These are phyloP conservation scores for Pseudochirops corinnae DNA, from an alignment of 2,797 vertebrate genomes.

Conservation along the genomic window DNA sequence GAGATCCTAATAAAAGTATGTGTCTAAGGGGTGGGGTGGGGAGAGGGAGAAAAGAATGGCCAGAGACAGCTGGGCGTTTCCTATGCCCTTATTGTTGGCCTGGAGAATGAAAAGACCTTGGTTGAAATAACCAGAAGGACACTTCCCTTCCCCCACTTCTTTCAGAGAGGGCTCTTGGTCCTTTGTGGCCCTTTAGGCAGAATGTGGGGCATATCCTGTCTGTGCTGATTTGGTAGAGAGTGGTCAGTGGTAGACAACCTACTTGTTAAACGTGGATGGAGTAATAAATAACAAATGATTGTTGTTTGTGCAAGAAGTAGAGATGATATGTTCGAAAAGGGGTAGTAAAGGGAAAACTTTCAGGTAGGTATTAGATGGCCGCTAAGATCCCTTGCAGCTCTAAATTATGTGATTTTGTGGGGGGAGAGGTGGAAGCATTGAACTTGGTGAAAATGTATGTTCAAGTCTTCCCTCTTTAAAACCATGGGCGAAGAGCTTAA, in stretches of 20 bases:
- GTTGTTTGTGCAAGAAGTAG: neutral
- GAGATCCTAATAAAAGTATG: neutral
- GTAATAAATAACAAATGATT: neutral
- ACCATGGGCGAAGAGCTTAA: neutral
- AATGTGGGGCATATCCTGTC: neutral
- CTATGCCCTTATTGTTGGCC: neutral
- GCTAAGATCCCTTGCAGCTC: neutral
- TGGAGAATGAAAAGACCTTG: neutral
- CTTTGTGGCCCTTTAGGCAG: neutral
- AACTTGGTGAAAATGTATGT: neutral
- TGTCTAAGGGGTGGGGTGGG: conserved; percentile 26
- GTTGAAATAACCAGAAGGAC: neutral
- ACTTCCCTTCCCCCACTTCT: neutral
- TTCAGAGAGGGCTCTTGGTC: neutral
- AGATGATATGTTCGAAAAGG: neutral
- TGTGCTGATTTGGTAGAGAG: conserved; percentile 1
- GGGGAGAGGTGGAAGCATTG: neutral
- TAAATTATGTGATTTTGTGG: neutral
- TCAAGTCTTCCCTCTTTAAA: neutral
- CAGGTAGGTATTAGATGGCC: neutral
- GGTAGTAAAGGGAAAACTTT: neutral
- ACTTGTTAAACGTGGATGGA: neutral
- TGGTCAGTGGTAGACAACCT: neutral
- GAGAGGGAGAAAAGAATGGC: neutral
- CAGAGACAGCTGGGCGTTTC: neutral